phyloP scores from a whole-genome alignment of 2,797 vertebrate genomes.

The Danio tinwini region DNA sequence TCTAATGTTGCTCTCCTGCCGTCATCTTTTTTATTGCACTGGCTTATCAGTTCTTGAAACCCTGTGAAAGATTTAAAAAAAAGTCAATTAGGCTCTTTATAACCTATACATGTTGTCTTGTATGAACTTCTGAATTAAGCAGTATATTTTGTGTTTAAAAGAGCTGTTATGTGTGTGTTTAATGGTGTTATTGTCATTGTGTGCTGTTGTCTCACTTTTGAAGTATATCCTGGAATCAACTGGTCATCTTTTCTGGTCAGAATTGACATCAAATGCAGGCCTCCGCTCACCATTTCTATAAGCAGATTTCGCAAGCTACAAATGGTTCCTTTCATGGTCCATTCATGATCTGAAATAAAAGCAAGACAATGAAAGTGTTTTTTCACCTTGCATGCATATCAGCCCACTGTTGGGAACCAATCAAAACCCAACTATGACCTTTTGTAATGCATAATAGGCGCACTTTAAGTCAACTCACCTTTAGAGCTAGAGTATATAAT shows the following conservation, averaged over 20 bases:
- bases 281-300: neutral
- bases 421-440: no score
- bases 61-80: neutral
- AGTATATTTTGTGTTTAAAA: no score
- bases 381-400: no score
- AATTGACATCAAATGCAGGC: neutral
- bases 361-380: neutral
- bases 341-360: neutral
- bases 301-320: neutral
- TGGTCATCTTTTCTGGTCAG: neutral
- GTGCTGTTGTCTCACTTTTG: slow-evolving; percentile 5
- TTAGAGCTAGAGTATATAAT: neutral
- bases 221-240: neutral
- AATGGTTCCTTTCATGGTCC: neutral
- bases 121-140: neutral
- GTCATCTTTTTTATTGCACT: neutral
- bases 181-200: neutral
- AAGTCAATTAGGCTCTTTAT: neutral
- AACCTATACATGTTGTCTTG: neutral
- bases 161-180: no score
- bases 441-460: no score
- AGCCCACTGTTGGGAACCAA: no score
- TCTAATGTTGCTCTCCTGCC: neutral
- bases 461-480: neutral
- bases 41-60: neutral